These are phyloP conservation scores for Plectus sambesii DNA, from an alignment of 1,140 invertebrate species.

Conservation along the genomic window DNA sequence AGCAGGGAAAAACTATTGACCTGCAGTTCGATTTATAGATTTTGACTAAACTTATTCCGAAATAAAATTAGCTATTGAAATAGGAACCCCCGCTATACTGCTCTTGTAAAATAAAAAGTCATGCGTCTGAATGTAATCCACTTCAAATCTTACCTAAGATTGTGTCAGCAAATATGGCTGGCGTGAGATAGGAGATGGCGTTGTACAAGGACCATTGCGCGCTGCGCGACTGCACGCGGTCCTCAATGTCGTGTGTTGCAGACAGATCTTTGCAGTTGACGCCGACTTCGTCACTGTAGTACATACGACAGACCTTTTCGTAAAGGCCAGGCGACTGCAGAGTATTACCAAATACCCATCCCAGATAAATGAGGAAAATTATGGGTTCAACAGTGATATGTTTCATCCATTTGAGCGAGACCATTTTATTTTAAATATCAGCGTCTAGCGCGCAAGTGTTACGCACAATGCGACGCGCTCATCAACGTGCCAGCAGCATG, in stretches of 20 bases:
- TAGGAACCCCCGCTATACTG: too few species aligned
- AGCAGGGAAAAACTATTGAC: too few species aligned
- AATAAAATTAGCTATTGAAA: too few species aligned
- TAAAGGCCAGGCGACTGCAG: slow-evolving; percentile 26
- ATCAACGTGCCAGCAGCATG: slow-evolving; percentile 5
- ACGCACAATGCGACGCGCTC: neutral
- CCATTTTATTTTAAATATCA: too few species aligned
- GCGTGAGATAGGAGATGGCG: slow-evolving; percentile 23
- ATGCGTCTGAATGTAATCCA: too few species aligned
- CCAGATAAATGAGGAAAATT: slow-evolving; percentile 29
- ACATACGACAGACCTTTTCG: slow-evolving; percentile 23
- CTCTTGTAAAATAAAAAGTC: too few species aligned
- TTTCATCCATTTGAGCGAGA: too few species aligned
- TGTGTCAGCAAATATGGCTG: slow-evolving; percentile 26
- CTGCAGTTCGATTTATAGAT: too few species aligned
- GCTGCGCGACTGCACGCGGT: slow-evolving; percentile 18
- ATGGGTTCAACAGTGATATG: slow-evolving; percentile 24
- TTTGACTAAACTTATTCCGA: too few species aligned
- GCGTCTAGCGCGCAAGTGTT: slow-evolving; percentile 7
- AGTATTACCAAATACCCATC: slow-evolving; percentile 34
- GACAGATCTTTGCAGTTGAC: slow-evolving; percentile 21
- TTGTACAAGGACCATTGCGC: slow-evolving; percentile 29
- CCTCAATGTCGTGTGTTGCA: slow-evolving; percentile 13
- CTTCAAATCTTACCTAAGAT: too few species aligned
- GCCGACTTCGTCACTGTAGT: slow-evolving; percentile 11